These are phyloP conservation scores for Hydroisotoma schaefferi DNA, from an alignment of 2,888 invertebrate genomes.

Conservation along the genomic window DNA sequence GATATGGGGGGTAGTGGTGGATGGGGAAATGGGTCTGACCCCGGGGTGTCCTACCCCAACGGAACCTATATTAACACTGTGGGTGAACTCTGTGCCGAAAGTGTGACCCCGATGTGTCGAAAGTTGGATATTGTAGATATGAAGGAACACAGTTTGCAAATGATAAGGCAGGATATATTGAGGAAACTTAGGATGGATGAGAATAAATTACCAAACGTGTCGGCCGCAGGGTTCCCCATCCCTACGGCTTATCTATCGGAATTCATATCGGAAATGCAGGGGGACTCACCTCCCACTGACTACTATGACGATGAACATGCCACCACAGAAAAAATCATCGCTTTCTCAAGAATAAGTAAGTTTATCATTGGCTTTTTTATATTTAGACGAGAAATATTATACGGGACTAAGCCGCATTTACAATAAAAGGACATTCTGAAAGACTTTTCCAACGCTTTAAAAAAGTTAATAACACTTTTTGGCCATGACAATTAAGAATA, in stretches of 20 bases:
- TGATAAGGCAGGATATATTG: constrained; percentile 46
- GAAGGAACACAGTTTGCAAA: constrained; percentile 42
- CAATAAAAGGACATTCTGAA: no score
- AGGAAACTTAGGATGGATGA: constrained; percentile 46
- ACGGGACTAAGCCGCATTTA: no score
- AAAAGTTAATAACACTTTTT: no score
- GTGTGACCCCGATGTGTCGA: constrained; percentile 5
- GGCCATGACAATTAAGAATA: no score
- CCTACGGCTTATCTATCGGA: constrained; percentile 40
- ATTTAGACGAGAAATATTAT: no score
- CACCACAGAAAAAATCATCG: constrained; percentile 47
- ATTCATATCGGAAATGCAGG: constrained; percentile 42
- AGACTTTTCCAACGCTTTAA: no score
- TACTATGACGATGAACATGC: constrained; percentile 47
- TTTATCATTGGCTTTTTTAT: no score
- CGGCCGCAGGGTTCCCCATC: constrained; percentile 38
- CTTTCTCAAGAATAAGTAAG: constrained; percentile 48
- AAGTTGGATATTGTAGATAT: constrained; percentile 36
- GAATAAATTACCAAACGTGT: constrained; percentile 44
- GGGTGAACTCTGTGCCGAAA: constrained; percentile 21
- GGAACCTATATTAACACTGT: constrained; percentile 11
- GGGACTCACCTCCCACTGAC: constrained; percentile 39
- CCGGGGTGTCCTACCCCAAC: background rate
- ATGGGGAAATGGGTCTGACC: no score
- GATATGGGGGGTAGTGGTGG: no score